Evolutionary conservation across 2,113 vertebrate genomes (phyloP).

Genomic region (human): DNA sequence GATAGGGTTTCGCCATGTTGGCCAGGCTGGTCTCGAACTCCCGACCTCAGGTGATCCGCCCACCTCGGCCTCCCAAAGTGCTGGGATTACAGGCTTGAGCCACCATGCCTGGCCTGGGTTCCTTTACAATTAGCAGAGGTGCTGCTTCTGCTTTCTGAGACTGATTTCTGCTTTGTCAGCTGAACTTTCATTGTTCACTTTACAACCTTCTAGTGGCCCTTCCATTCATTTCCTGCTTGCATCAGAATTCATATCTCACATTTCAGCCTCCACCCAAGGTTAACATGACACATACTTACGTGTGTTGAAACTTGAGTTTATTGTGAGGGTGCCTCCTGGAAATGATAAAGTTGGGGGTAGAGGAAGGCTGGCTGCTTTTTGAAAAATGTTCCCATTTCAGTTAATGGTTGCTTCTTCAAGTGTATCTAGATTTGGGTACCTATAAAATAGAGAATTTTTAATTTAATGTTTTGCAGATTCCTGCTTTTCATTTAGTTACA

Average conservation of each 20-base stretch:
- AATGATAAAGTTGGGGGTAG: slow-evolving; percentile 51
- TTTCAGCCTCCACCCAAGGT: slow-evolving; percentile 70
- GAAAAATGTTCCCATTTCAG: slow-evolving; percentile 12
- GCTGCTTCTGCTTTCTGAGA: slow-evolving; percentile 34
- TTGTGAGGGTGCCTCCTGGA: slow-evolving; percentile 71
- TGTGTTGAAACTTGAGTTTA: slow-evolving; percentile 74
- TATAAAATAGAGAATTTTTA: slow-evolving; percentile 22
- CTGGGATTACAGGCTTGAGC: neutral
- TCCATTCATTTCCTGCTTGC: slow-evolving; percentile 79
- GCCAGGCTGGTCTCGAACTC: neutral
- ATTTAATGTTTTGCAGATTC: neutral
- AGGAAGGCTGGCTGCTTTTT: neutral
- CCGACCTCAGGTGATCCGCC: neutral
- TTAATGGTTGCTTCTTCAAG: neutral
- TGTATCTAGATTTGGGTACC: neutral
- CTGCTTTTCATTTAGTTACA: slow-evolving; percentile 37
- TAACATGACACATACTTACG: slow-evolving; percentile 69
- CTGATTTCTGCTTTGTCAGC: slow-evolving; percentile 40
- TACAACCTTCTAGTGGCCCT: slow-evolving; percentile 66
- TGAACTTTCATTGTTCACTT: slow-evolving; percentile 27
- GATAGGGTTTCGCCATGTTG: neutral
- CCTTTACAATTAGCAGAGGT: neutral
- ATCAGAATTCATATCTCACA: slow-evolving; percentile 79
- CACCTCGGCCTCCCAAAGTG: neutral
- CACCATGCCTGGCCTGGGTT: neutral